phyloP scores from a whole-genome alignment of 1,140 invertebrate species.

The Delia radicum region DNA sequence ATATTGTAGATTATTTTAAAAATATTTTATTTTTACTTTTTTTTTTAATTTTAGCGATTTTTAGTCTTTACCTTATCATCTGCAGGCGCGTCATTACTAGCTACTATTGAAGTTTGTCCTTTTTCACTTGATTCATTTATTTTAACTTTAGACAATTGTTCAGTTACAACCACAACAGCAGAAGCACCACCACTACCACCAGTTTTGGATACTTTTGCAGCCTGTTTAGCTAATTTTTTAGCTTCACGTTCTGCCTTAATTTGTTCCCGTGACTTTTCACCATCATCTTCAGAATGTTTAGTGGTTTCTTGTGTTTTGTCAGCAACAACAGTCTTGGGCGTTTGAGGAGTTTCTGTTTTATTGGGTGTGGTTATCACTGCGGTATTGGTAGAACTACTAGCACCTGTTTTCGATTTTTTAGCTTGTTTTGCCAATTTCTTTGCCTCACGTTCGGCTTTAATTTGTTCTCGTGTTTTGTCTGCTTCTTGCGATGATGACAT shows the following conservation, averaged over 20 bases:
- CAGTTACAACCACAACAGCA: not conserved
- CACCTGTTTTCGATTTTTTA: constrained; percentile 53
- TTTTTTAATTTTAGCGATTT: not conserved
- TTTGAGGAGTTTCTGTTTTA: too few species aligned
- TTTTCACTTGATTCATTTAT: constrained; percentile 12
- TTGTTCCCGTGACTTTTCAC: constrained; percentile 59
- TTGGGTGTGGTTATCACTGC: not conserved
- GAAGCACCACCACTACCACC: not conserved
- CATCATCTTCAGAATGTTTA: constrained; percentile 18
- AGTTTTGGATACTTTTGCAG: constrained; percentile 35
- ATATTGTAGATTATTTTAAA: too few species aligned
- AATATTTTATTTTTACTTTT: not conserved
- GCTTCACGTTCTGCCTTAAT: constrained; percentile 68
- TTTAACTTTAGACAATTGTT: constrained; percentile 17
- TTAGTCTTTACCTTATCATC: not conserved
- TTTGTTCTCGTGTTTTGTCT: constrained; percentile 58
- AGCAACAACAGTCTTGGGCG: not conserved
- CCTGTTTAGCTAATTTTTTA: constrained; percentile 60
- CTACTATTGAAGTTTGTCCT: not conserved
- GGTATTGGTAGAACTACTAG: not conserved
- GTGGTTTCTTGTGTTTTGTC: constrained; percentile 38
- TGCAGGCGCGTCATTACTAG: not conserved
- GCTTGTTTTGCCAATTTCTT: constrained; percentile 68
- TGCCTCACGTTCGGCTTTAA: constrained; percentile 68
- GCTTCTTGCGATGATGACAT: not conserved